Evolutionary conservation across 37 sponge, comb jelly and placozoan species (phyloP).

Genomic region (Theonella swinhoei): DNA sequence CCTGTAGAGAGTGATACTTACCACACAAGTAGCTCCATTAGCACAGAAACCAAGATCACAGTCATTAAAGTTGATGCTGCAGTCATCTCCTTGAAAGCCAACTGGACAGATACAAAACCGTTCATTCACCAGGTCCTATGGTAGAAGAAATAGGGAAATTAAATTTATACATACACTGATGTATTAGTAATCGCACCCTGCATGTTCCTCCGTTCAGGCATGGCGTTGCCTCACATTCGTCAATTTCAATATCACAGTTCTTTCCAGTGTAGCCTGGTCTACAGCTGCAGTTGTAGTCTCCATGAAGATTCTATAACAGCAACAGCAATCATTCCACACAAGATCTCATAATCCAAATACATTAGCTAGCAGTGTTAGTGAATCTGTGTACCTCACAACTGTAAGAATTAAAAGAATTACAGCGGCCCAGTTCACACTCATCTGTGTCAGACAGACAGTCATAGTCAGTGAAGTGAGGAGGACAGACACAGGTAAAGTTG

Average conservation of each 20-base stretch:
- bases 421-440: background rate
- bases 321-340: too few species aligned
- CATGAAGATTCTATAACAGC: slow-evolving; percentile 13
- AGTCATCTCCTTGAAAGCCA: slow-evolving; percentile 29
- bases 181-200: background rate
- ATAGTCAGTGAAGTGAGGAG: background rate
- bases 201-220: slow-evolving; percentile 75
- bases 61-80: slow-evolving; percentile 32
- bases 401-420: background rate
- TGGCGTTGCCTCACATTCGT: slow-evolving; percentile 55
- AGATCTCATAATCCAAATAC: too few species aligned
- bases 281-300: slow-evolving; percentile 63
- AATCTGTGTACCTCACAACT: background rate
- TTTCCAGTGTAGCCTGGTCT: slow-evolving; percentile 56
- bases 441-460: background rate
- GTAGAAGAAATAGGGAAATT: background rate
- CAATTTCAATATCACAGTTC: slow-evolving; percentile 63
- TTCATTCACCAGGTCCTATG: slow-evolving; percentile 12
- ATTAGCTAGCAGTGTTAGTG: too few species aligned
- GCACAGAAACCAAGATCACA: slow-evolving; percentile 29
- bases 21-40: slow-evolving; percentile 51
- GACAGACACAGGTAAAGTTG: slow-evolving; percentile 6
- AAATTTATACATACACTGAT: too few species aligned
- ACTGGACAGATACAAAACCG: slow-evolving; percentile 19
- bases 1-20: too few species aligned